Percentiles rank a stretch among this genome's conserved stretches.
Conservation (phyloP, 2,888 invertebrate species). For the Brenthis hecate region DNA sequence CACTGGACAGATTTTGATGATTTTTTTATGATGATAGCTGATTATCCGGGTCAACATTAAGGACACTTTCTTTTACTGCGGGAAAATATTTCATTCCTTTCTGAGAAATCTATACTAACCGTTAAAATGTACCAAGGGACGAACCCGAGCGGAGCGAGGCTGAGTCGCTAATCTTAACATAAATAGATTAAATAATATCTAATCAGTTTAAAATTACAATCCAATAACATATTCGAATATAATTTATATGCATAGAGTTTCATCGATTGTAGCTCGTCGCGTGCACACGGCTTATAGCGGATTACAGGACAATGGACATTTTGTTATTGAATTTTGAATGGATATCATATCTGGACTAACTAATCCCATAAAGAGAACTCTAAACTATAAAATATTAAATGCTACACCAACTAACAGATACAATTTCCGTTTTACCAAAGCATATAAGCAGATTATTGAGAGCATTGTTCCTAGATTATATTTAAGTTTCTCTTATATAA, state of each 20-base stretch:
- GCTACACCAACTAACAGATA: slow-evolving; percentile 2
- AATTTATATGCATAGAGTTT: slow-evolving; percentile 7
- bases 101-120: no score
- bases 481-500: not conserved
- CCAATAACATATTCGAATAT: no score
- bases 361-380: slow-evolving; percentile 21
- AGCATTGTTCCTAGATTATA: not conserved
- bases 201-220: no score
- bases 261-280: slow-evolving; percentile 2
- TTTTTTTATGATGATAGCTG: no score
- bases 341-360: slow-evolving; percentile 13
- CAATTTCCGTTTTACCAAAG: slow-evolving; percentile 9
- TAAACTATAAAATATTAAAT: slow-evolving; percentile 15
- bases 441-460: slow-evolving; percentile 2
- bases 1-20: no score
- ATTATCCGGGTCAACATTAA: no score
- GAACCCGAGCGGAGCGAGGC: no score
- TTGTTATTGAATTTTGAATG: slow-evolving; percentile 26
- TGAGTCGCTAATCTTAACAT: no score
- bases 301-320: slow-evolving; percentile 21
- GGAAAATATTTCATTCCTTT: no score
- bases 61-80: no score
- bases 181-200: no score
- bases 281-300: slow-evolving; percentile 21
- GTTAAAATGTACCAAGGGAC: no score